A percentile compares a stretch with the other conserved stretches of the same genome.
Evolutionary conservation across 2,888 invertebrate genomes (phyloP).

Genomic region (Spisula subtruncata): DNA sequence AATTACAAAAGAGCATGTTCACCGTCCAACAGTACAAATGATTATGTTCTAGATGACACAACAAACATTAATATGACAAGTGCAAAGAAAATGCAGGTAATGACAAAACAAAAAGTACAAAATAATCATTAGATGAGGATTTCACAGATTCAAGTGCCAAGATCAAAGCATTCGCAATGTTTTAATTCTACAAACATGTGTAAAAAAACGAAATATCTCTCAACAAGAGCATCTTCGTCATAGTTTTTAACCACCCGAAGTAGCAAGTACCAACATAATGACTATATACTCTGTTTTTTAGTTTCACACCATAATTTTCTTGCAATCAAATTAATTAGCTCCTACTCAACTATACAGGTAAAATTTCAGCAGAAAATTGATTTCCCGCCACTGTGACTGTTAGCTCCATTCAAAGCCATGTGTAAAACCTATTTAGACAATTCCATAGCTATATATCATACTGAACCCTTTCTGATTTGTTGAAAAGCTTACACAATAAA

Average conservation of each 20-base stretch:
- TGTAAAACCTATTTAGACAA: too few relatives aligned
- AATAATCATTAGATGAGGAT: not conserved
- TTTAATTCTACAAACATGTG: not conserved
- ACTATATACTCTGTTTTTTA: conserved; percentile 24
- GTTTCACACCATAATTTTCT: too few relatives aligned
- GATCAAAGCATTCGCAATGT: conserved; percentile 26
- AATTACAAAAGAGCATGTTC: not conserved
- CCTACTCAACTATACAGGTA: too few relatives aligned
- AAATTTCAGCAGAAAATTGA: too few relatives aligned
- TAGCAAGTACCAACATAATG: conserved; percentile 8
- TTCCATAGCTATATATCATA: conserved; percentile 31
- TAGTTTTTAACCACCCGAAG: not conserved
- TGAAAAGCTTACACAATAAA: conserved; percentile 18
- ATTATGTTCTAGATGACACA: not conserved
- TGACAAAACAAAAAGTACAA: not conserved
- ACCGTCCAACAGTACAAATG: not conserved
- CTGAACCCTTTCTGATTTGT: not conserved
- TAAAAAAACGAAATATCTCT: not conserved
- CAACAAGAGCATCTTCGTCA: not conserved
- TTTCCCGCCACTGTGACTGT: too few relatives aligned
- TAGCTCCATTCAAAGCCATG: too few relatives aligned
- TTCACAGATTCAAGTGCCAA: not conserved
- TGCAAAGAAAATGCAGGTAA: conserved; percentile 3
- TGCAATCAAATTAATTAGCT: too few relatives aligned
- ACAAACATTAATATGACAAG: not conserved